phyloP scores from a whole-genome alignment of 2,888 invertebrate genomes.

The Crossocerus cetratus region DNA sequence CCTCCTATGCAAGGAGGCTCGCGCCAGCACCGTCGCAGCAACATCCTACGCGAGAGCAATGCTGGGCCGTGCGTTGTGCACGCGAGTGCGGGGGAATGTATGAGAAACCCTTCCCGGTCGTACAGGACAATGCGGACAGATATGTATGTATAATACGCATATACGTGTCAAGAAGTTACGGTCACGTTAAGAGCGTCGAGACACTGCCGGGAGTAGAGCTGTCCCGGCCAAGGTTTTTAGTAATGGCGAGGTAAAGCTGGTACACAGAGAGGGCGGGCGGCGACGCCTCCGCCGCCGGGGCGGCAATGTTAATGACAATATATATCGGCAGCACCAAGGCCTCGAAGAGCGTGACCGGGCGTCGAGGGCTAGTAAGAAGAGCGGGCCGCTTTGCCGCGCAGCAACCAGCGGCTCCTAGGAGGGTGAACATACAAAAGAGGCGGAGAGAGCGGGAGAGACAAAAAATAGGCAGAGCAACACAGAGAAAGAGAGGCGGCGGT shows the following conservation, averaged over 20 bases:
- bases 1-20: neutral
- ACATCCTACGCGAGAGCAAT: neutral
- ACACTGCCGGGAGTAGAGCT: neutral
- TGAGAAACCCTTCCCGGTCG: no score
- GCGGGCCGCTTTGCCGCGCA: neutral
- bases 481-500: constrained; percentile 6
- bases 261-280: no score
- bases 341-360: constrained; percentile 19
- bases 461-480: constrained; percentile 16
- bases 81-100: no score
- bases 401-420: neutral
- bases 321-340: constrained; percentile 13
- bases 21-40: neutral
- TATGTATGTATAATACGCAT: no score
- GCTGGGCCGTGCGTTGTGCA: no score
- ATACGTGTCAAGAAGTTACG: neutral
- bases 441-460: constrained; percentile 22
- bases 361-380: neutral
- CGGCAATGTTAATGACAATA: constrained; percentile 25
- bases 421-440: constrained; percentile 13
- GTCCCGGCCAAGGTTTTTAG: neutral
- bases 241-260: neutral
- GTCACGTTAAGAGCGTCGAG: neutral
- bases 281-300: neutral
- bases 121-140: no score